A percentile compares a stretch with the other conserved stretches of the same genome.
Conservation (phyloP, 2,113 vertebrate species). For the Pedetes capensis region DNA sequence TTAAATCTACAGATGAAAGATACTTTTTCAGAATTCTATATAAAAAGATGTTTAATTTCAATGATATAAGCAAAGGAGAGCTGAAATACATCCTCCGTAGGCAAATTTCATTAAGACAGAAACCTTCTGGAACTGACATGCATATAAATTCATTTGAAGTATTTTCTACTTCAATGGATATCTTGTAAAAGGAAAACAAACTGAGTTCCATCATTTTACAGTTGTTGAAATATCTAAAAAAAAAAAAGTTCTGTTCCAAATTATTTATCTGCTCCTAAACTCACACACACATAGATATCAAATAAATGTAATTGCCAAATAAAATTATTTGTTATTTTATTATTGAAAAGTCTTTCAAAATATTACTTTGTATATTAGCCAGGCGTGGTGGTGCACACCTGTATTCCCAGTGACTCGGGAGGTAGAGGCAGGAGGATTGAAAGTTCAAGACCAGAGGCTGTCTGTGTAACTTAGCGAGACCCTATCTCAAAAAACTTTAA, state of each 20-base stretch:
- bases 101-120: background rate
- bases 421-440: too few relatives aligned
- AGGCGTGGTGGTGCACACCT: too few relatives aligned
- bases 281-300: background rate
- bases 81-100: background rate
- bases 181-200: background rate
- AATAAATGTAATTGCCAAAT: constrained; percentile 19
- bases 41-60: background rate
- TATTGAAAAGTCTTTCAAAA: background rate
- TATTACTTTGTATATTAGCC: background rate
- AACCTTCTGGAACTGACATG: background rate
- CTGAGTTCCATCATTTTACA: background rate
- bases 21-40: background rate
- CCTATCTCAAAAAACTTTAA: too few relatives aligned
- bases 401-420: too few relatives aligned
- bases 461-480: too few relatives aligned
- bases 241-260: background rate
- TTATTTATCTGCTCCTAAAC: background rate
- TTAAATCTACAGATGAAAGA: background rate
- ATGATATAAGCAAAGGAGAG: background rate
- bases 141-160: constrained; percentile 30
- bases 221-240: background rate
- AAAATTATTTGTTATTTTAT: too few relatives aligned
- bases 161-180: background rate
- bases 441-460: too few relatives aligned